These are phyloP conservation scores for Meandrusa payeni DNA, from an alignment of 2,888 invertebrate genomes.

Conservation along the genomic window DNA sequence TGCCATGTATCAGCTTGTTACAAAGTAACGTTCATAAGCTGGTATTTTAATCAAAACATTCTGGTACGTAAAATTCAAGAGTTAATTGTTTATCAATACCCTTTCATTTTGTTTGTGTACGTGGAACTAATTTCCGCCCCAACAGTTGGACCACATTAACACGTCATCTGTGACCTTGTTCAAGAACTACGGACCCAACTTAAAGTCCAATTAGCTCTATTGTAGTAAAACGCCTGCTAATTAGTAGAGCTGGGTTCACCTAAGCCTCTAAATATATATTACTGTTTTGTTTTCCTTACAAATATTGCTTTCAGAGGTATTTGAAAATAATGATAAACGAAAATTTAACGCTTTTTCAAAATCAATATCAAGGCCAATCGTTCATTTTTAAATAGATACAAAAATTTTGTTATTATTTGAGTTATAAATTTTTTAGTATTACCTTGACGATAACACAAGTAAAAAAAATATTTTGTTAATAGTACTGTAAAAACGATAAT, in stretches of 20 bases:
- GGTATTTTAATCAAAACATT: conserved; percentile 14
- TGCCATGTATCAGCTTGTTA: conserved; percentile 13
- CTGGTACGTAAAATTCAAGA: conserved; percentile 10
- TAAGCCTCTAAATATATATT: conserved; percentile 19
- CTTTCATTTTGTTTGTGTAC: conserved; percentile 19
- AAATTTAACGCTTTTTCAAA: too few species aligned
- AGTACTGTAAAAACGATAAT: too few species aligned
- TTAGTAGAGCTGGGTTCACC: conserved; percentile 18
- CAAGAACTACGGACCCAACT: conserved; percentile 23
- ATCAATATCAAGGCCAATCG: too few species aligned
- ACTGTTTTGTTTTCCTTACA: conserved; percentile 8
- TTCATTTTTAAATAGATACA: too few species aligned
- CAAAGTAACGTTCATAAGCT: too few species aligned
- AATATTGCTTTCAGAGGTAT: conserved; percentile 7
- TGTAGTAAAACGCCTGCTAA: conserved; percentile 23
- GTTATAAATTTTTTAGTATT: too few species aligned
- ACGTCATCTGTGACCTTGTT: conserved; percentile 25
- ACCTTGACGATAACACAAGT: too few species aligned
- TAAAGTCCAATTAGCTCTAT: conserved; percentile 24
- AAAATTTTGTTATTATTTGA: too few species aligned
- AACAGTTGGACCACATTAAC: conserved; percentile 24
- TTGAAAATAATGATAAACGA: too few species aligned
- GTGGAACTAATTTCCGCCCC: conserved; percentile 15
- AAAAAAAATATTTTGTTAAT: too few species aligned
- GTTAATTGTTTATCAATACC: conserved; percentile 20